Conservation (phyloP, 2,888 invertebrate species). For the Dyspetes luteomarginatus region DNA sequence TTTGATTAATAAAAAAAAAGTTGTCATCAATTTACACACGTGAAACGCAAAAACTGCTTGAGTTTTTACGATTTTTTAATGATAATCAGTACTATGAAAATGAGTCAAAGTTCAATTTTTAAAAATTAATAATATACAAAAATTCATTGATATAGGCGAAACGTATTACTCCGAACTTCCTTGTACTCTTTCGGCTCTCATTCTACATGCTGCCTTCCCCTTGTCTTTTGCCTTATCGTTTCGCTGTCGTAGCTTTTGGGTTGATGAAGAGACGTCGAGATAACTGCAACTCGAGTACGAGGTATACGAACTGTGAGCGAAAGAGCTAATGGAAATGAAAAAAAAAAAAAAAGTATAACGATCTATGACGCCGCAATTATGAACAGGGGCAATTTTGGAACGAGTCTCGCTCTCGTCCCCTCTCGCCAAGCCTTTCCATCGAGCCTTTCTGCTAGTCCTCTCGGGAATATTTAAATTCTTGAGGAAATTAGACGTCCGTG, state of each 20-base stretch:
- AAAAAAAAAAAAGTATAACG: conserved; percentile 34
- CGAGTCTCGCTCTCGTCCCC: conserved; percentile 15
- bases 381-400: conserved; percentile 48
- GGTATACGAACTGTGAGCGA: conserved; percentile 23
- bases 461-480: conserved; percentile 54
- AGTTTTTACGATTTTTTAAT: too few relatives aligned
- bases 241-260: conserved; percentile 17
- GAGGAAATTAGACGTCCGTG: conserved; percentile 52
- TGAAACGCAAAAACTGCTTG: too few relatives aligned
- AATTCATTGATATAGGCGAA: too few relatives aligned
- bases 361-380: conserved; percentile 58
- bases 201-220: not conserved
- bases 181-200: conserved; percentile 4
- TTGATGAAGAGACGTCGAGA: conserved; percentile 3
- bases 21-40: too few relatives aligned
- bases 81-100: too few relatives aligned
- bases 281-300: conserved; percentile 23
- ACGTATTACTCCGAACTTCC: conserved; percentile 3
- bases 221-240: not conserved
- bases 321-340: conserved; percentile 28
- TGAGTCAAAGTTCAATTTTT: too few relatives aligned
- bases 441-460: not conserved
- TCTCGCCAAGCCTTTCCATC: conserved; percentile 9
- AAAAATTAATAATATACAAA: too few relatives aligned
- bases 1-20: too few relatives aligned